phyloP scores from a whole-genome alignment of 2,113 vertebrate species.

The Varanus salvator region DNA sequence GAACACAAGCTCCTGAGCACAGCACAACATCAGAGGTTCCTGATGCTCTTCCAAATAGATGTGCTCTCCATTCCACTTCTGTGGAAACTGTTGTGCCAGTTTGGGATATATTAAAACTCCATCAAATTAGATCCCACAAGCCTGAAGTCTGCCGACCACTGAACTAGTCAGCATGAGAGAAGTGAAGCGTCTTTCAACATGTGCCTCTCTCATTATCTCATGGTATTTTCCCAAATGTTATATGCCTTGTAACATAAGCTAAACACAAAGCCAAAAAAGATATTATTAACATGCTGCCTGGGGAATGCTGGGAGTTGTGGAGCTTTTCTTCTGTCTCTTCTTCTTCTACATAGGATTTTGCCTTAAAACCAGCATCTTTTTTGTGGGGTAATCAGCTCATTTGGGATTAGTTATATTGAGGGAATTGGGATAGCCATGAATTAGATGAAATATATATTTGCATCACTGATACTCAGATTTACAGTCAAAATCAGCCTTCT shows the following conservation, averaged over 20 bases:
- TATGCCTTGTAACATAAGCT: neutral
- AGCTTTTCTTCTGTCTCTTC: neutral
- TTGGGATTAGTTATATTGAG: neutral
- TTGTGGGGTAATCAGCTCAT: neutral
- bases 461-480: neutral
- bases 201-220: neutral
- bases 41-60: neutral
- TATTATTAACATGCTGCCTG: too few relatives aligned
- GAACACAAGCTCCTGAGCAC: neutral
- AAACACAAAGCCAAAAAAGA: too few relatives aligned
- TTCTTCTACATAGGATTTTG: too few relatives aligned
- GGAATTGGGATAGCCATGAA: neutral
- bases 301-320: too few relatives aligned
- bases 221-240: neutral
- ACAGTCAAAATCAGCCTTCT: neutral
- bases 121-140: neutral
- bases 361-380: neutral
- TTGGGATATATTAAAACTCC: too few relatives aligned
- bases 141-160: neutral
- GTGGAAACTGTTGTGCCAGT: neutral
- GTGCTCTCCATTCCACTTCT: neutral
- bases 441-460: slow-evolving; percentile 5
- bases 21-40: too few relatives aligned
- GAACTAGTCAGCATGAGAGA: neutral
- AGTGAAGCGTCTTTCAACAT: neutral